Evolutionary conservation across 53 echinoderm and acorn worm genomes (phyloP).

Genomic region (Arbacia lixula): DNA sequence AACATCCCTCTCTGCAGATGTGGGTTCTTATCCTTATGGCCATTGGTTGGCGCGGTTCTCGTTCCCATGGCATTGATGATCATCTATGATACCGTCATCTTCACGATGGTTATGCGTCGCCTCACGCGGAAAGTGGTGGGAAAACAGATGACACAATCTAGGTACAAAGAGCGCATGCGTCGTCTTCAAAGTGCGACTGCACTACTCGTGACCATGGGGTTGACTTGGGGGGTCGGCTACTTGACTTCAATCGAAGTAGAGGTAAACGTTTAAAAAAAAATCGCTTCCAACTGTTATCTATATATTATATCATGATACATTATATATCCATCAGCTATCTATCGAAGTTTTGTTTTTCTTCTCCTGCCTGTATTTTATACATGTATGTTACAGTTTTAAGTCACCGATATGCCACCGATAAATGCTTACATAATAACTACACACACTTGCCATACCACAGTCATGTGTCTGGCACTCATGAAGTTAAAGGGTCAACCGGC

Average conservation of each 20-base stretch:
- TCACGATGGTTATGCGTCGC: constrained; percentile 61
- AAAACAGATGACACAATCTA: constrained; percentile 37
- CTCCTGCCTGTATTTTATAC: no score
- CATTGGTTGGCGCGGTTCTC: constrained; percentile 62
- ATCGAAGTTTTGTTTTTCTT: no score
- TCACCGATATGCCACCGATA: no score
- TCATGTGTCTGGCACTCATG: no score
- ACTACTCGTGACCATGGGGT: constrained; percentile 68
- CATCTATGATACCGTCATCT: constrained; percentile 69
- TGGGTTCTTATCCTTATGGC: constrained; percentile 58
- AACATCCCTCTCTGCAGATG: constrained; percentile 45
- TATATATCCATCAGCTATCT: no score
- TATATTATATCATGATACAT: no score
- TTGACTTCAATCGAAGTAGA: constrained; percentile 61
- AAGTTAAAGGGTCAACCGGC: no score
- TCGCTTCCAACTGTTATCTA: no score
- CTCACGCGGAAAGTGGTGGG: constrained; percentile 18
- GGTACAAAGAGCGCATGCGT: constrained; percentile 50
- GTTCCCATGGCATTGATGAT: constrained; percentile 73
- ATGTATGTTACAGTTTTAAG: no score
- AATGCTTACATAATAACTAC: no score
- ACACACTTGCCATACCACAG: no score
- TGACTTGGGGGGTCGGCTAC: constrained; percentile 74
- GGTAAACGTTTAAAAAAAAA: no score
- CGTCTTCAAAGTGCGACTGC: constrained; percentile 65